Percentiles rank a stretch among this genome's conserved stretches.
These are phyloP conservation scores for Heliconius hortense DNA, from an alignment of 2,888 invertebrate species.

Conservation along the genomic window DNA sequence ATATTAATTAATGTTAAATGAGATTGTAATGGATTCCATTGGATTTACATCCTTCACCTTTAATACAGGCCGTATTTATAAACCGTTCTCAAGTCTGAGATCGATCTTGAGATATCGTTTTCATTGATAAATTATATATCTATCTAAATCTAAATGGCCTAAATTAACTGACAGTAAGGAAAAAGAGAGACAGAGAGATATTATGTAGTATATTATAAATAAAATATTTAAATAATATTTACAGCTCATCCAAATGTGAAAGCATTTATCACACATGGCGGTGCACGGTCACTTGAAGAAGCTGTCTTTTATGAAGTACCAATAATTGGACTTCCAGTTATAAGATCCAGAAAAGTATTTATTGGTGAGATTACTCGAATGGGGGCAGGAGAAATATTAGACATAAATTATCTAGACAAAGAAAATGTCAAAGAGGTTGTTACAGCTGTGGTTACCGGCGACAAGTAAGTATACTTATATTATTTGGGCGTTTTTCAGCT, in stretches of 20 bases:
- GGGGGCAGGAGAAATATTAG: constrained; percentile 68
- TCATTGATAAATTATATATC: too few species aligned
- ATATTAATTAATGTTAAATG: background rate
- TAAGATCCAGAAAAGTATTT: constrained; percentile 64
- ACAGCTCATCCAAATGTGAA: constrained; percentile 72
- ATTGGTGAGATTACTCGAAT: constrained; percentile 64
- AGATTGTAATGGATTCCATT: background rate
- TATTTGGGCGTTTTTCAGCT: too few species aligned
- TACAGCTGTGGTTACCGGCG: constrained; percentile 54
- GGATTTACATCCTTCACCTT: too few species aligned
- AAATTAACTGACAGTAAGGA: too few species aligned
- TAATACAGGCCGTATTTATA: too few species aligned
- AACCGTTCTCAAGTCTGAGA: too few species aligned
- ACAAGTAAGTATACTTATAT: constrained; percentile 56
- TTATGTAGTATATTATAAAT: background rate
- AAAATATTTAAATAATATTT: constrained; percentile 36
- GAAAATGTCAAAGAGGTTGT: constrained; percentile 60
- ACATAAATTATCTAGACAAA: constrained; percentile 65
- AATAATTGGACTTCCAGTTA: constrained; percentile 67
- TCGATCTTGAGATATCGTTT: too few species aligned
- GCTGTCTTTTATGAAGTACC: constrained; percentile 71
- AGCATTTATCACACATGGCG: constrained; percentile 72
- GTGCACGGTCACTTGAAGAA: constrained; percentile 73
- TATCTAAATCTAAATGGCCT: too few species aligned
- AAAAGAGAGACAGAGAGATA: too few species aligned